Evolutionary conservation across 2,113 vertebrate species (phyloP).

Genomic region (Pycnonotus jocosus): DNA sequence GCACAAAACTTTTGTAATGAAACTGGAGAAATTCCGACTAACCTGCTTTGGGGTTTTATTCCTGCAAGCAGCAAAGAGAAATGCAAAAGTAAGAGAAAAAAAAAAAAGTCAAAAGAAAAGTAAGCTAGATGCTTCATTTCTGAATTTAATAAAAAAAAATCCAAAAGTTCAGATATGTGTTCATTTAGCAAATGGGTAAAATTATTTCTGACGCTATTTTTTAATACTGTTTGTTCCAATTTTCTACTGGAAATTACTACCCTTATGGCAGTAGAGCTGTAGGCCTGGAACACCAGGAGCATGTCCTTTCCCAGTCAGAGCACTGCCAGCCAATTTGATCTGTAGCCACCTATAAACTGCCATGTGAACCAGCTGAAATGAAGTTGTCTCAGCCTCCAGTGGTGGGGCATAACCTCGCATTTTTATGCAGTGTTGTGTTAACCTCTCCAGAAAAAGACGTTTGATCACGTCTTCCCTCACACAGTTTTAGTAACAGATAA

Average conservation of each 20-base stretch:
- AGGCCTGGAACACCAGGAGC: background rate
- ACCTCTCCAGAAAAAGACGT: background rate
- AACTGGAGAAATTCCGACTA: conserved; percentile 17
- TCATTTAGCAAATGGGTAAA: background rate
- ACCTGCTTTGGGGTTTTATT: background rate
- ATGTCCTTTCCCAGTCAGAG: fast-evolving
- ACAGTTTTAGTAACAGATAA: background rate
- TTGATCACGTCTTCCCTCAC: background rate
- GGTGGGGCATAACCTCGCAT: background rate
- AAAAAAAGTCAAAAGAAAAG: background rate
- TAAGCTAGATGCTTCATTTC: background rate
- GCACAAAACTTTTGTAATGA: conserved; percentile 47
- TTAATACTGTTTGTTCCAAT: background rate
- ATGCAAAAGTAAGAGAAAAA: background rate
- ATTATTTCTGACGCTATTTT: background rate
- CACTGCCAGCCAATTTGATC: background rate
- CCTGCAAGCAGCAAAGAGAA: background rate
- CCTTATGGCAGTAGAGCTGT: background rate
- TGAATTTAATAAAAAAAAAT: background rate
- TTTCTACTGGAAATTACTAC: background rate
- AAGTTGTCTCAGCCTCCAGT: background rate
- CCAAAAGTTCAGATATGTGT: background rate
- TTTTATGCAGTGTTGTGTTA: background rate
- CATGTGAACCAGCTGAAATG: background rate
- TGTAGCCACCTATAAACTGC: background rate